Conservation (phyloP, 2,113 vertebrate species). For the Brachypodius melanocephalos region DNA sequence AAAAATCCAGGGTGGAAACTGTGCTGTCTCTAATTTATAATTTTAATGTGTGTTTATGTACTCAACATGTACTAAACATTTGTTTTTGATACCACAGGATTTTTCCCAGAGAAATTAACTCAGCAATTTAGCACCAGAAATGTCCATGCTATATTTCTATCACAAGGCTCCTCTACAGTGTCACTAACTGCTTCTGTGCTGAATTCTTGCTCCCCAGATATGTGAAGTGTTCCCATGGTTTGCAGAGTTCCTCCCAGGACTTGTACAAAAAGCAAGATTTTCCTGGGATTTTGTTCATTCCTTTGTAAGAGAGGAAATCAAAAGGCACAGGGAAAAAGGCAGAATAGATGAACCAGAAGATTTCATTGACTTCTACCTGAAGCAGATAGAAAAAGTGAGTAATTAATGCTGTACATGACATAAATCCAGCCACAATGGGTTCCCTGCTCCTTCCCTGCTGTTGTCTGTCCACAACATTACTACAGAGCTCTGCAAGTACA, state of each 20-base stretch:
- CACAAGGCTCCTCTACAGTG: not conserved
- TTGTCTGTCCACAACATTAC: not conserved
- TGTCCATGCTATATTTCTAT: not conserved
- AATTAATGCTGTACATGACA: not conserved
- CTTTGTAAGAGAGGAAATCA: conserved; percentile 46
- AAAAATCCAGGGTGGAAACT: not conserved
- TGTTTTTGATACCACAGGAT: not conserved
- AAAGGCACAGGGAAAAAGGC: conserved; percentile 10
- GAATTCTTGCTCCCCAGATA: not conserved
- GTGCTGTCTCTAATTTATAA: not conserved
- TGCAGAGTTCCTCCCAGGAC: not conserved
- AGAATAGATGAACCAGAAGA: not conserved
- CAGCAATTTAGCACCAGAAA: not conserved
- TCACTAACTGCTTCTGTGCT: not conserved
- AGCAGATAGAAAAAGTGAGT: conserved; percentile 60
- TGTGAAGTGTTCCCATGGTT: not conserved
- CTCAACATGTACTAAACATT: not conserved
- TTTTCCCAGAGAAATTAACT: not conserved
- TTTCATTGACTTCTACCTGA: conserved; percentile 66
- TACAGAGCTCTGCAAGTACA: not conserved
- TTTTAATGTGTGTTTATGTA: not conserved
- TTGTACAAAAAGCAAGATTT: not conserved
- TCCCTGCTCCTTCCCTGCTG: not conserved
- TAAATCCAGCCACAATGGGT: rapidly evolving
- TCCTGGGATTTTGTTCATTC: not conserved